Base-by-base conservation (phyloP, 2,888 invertebrate species). In the Capitulum mitella region DNA sequence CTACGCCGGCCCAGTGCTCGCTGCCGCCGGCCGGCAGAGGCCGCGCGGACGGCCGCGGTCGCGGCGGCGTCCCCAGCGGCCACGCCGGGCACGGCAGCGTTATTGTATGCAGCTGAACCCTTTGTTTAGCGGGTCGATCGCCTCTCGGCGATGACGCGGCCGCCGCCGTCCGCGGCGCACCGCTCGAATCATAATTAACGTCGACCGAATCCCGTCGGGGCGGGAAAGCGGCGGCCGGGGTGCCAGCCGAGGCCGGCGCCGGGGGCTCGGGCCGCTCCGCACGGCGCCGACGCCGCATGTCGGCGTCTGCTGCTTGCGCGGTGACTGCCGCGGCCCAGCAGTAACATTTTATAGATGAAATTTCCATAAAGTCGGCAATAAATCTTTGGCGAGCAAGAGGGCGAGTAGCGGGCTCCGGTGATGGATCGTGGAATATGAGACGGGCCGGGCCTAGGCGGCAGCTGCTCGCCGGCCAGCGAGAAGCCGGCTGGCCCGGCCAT, bases 101-200 rank as follows among this genome's bases (percentile, higher is more conserved):
- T 43, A 54, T 54, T 54, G 54, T 54, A n/a, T 54, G n/a, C 54
- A 54, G 54, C n/a, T 54, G 54, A 54, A 54, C 26, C 54, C 54
- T 54, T 54, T 54, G 54, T 54, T 3, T 54, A 22, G 54, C 5
- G 22, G 54, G 54, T 54, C 54, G 54, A 54, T 54, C 54, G 54
- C 5, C 3, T 5, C 54, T 5, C 22, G n/a, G 12, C 51, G 54
- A n/a, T 26, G 26, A 5, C 54, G 22, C n/a, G 26, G 54, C 22
- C 54, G 5, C n/a, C 54, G n/a, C 22, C 26, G n/a, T n/a, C n/a
- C 10, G 5, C 26, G n/a, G 54, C 54, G 54, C 43, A 12, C 43
- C 5, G 43, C 43, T 43, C 43, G 43, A 43, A 43, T 43, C 6
- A 43, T 43, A 43, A 43, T 43, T 43, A 43, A 43, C 12, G 6